A percentile compares a stretch with the other conserved stretches of the same genome.
These are phyloP conservation scores for Eutrigla gurnardus DNA, from an alignment of 2,797 vertebrate genomes.

Conservation along the genomic window DNA sequence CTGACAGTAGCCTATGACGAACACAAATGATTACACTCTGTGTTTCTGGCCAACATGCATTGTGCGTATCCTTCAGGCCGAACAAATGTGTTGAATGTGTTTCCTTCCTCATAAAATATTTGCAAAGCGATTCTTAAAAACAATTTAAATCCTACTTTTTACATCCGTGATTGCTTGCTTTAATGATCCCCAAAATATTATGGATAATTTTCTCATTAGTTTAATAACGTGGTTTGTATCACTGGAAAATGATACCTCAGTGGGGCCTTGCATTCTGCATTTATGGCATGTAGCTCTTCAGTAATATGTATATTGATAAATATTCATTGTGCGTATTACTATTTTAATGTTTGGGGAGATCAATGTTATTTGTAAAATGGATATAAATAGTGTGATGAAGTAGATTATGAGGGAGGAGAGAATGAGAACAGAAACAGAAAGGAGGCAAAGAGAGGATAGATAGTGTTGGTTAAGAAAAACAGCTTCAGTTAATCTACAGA, in stretches of 20 bases:
- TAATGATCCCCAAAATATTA: too few relatives aligned
- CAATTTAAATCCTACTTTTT: not conserved
- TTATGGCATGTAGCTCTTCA: too few relatives aligned
- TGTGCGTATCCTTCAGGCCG: not conserved
- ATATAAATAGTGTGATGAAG: not conserved
- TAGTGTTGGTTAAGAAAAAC: conserved; percentile 32
- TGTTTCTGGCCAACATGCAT: not conserved
- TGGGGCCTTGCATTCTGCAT: too few relatives aligned
- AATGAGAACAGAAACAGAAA: conserved; percentile 20
- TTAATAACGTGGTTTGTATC: too few relatives aligned
- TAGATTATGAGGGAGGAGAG: conserved; percentile 6
- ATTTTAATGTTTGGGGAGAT: too few relatives aligned
- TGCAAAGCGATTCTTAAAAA: not conserved
- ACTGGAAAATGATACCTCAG: too few relatives aligned
- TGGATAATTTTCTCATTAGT: too few relatives aligned
- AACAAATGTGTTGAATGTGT: not conserved
- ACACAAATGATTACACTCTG: not conserved
- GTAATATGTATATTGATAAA: too few relatives aligned
- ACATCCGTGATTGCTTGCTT: not conserved
- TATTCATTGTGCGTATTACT: too few relatives aligned
- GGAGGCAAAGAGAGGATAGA: conserved; percentile 34
- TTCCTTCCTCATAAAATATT: not conserved
- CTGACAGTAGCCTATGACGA: not conserved
- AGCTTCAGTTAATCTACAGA: conserved; percentile 55
- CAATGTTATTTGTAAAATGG: not conserved